Base-by-base conservation (phyloP, 1,140 invertebrate genomes). In the Ditylenchus dipsaci region DNA sequence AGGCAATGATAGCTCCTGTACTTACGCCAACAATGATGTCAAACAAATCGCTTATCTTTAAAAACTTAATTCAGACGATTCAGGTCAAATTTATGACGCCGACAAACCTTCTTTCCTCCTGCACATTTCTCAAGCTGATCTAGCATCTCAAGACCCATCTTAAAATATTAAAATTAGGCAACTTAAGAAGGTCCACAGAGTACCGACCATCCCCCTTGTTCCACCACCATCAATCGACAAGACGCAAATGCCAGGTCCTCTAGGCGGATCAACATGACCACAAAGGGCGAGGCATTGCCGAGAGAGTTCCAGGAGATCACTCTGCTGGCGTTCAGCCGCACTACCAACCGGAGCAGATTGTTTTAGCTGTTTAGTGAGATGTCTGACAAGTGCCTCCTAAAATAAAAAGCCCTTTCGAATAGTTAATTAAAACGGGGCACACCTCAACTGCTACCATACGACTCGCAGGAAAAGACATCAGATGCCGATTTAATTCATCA, bases 21-120 rank as follows among this genome's bases (percentile, higher is more conserved):
- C 90, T 92, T 15, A 95, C 92, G 9, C 93, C 93, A 80, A 91
- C 90, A 74, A 95, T 90, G 69, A 90, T 90, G 84, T 95, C 93
- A 85, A 95, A 95, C 30, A 87, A 72, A 69, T 88, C 82, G 61
- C 23, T 49, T 45, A 78, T 70, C 76, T 81, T 27, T 21, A 53
- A 53, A 26, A 53, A 53, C 8, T 53, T 1, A 7, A 1, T 7
- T 53, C n/a, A 7, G 8, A 3, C 15, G n/a, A 53, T 8, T 15
- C 15, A 7, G 15, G 15, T 17, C n/a, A 53, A 3, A 53, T 19
- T 53, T 53, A 45, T 45, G n/a, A 45, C 11, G n/a, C 23, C 3
- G 15, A 61, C 15, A 47, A 7, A 71, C 67, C 62, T 71, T 76
- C 73, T 79, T 84, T 87, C 87, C 86, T 85, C 77, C 73, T 1